Conservation (phyloP, 2,797 vertebrate species). For the Eulemur albifrons region DNA sequence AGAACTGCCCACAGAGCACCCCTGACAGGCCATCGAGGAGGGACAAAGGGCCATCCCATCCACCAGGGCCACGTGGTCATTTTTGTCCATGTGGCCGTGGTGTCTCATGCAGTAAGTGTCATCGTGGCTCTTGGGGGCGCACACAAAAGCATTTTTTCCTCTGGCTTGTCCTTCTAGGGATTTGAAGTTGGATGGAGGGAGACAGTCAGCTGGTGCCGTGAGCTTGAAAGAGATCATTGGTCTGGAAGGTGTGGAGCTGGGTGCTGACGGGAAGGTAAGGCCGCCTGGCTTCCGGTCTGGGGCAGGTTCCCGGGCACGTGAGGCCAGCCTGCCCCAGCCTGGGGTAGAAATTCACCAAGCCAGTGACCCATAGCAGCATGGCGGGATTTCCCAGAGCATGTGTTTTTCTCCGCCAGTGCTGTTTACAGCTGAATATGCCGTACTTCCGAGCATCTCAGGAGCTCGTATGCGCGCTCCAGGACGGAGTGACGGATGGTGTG, state of each 20-base stretch:
- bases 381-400: neutral
- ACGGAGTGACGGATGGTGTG: neutral
- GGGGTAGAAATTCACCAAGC: neutral
- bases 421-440: neutral
- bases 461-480: neutral
- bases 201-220: conserved; percentile 92
- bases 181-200: conserved; percentile 92
- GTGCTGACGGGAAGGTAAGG: conserved; percentile 97
- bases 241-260: conserved; percentile 97
- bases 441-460: neutral
- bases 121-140: neutral
- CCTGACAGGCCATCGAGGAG: accelerated
- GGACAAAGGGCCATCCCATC: too few species aligned
- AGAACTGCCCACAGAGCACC: neutral
- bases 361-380: neutral
- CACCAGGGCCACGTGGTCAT: neutral
- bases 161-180: conserved; percentile 88
- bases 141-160: conserved; percentile 35
- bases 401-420: neutral
- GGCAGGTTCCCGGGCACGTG: accelerated
- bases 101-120: accelerated
- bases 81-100: neutral
- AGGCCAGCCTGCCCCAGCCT: accelerated
- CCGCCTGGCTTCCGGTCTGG: neutral
- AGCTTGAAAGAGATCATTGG: conserved; percentile 97